Conservation (phyloP, 2,113 vertebrate species). For the Tursiops truncatus region DNA sequence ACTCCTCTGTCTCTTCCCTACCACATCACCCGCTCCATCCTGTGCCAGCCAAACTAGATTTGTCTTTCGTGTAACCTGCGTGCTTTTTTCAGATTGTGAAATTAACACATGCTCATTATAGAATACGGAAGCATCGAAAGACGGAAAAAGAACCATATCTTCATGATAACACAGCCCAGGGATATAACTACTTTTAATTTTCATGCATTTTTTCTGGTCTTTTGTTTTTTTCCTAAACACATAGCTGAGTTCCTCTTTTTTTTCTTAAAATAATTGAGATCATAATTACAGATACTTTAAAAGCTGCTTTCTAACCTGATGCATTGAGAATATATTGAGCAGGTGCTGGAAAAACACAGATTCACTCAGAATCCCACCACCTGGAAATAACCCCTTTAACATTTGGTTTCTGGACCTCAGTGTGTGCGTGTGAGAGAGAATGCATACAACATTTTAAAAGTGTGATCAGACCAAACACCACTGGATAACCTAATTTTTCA, state of each 20-base stretch:
- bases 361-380: not conserved
- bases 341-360: not conserved
- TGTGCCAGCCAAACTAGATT: not conserved
- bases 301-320: not conserved
- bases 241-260: not conserved
- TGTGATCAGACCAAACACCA: not conserved
- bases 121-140: not conserved
- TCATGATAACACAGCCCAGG: not conserved
- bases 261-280: not conserved
- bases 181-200: not conserved
- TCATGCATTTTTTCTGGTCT: not conserved
- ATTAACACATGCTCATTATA: not conserved
- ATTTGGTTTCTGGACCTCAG: not conserved
- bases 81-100: not conserved
- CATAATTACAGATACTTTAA: not conserved
- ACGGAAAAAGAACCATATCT: not conserved
- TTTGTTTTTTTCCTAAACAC: not conserved
- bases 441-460: not conserved
- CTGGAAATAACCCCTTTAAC: not conserved
- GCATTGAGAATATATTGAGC: not conserved
- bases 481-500: not conserved
- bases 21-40: not conserved
- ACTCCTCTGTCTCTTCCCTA: not conserved
- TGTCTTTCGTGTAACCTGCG: not conserved
- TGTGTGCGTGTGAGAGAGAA: not conserved